Evolutionary conservation across 2,113 vertebrate genomes (phyloP).

Genomic region (Bubo scandiacus): DNA sequence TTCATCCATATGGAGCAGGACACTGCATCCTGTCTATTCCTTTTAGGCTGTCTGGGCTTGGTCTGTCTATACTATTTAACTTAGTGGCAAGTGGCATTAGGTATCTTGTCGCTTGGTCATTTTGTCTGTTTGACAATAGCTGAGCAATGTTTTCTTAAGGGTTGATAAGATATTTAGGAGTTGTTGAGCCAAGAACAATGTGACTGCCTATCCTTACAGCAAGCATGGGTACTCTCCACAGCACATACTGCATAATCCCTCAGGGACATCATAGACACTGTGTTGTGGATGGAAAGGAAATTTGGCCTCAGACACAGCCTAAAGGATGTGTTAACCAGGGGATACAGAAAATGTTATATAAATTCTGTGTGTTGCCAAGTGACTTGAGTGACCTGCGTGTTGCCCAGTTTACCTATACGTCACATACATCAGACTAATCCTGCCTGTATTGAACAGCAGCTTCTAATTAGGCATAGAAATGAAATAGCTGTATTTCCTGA

Average conservation of each 20-base stretch:
- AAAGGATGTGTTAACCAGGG: background rate
- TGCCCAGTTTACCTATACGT: background rate
- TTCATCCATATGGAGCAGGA: background rate
- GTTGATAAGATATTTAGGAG: no score
- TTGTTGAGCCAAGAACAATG: fast-evolving
- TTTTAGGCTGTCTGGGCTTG: background rate
- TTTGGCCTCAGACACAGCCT: background rate
- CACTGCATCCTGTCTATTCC: background rate
- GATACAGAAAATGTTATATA: background rate
- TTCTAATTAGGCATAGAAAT: background rate
- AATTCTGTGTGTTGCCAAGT: background rate
- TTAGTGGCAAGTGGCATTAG: background rate
- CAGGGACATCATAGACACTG: background rate
- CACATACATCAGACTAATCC: background rate
- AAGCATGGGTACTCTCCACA: background rate
- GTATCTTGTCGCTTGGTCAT: background rate
- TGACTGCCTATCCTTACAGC: background rate
- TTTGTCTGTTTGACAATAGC: background rate
- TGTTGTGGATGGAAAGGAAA: background rate
- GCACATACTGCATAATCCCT: background rate
- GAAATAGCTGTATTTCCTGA: background rate
- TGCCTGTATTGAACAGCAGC: background rate
- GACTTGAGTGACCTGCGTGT: background rate
- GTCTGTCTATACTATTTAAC: background rate
- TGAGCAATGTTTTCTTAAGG: background rate